phyloP scores from a whole-genome alignment of 2,113 vertebrate species.

The Syngnathus typhle region DNA sequence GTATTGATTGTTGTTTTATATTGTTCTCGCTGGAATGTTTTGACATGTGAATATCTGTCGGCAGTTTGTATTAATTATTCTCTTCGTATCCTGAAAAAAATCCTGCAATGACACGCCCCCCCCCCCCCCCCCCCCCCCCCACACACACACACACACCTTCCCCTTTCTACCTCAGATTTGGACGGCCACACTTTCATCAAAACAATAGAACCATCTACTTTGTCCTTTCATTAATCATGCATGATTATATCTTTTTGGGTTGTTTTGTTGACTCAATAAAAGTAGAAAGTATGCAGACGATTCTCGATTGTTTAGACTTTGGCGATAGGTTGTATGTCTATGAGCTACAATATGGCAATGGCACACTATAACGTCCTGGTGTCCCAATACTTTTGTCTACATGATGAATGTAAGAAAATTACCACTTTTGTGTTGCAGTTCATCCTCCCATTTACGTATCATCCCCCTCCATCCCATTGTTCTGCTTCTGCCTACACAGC shows the following conservation, averaged over 20 bases:
- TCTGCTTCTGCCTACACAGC: neutral
- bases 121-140: no score
- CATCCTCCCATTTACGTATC: neutral
- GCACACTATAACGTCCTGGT: neutral
- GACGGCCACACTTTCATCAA: conserved; percentile 49
- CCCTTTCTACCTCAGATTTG: conserved; percentile 69
- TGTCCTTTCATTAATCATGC: conserved; percentile 62
- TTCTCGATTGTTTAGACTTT: conserved; percentile 8
- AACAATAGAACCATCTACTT: conserved; percentile 43
- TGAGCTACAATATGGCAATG: no score
- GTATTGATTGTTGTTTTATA: conserved; percentile 53
- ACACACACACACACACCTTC: no score
- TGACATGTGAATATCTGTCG: conserved; percentile 43
- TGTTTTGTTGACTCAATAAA: conserved; percentile 72
- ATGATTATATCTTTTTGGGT: conserved; percentile 70
- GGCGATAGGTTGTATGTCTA: no score
- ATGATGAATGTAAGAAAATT: no score
- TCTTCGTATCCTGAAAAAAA: conserved; percentile 29
- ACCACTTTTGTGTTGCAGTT: neutral
- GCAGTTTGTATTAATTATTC: conserved; percentile 40
- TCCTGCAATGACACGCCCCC: conserved; percentile 47
- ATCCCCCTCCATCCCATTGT: neutral
- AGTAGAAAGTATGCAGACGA: conserved; percentile 64
- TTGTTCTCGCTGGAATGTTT: conserved; percentile 57
- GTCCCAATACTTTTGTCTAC: neutral